Evolutionary conservation across 2,797 vertebrate genomes (phyloP).

Genomic region (Tapera naevia): DNA sequence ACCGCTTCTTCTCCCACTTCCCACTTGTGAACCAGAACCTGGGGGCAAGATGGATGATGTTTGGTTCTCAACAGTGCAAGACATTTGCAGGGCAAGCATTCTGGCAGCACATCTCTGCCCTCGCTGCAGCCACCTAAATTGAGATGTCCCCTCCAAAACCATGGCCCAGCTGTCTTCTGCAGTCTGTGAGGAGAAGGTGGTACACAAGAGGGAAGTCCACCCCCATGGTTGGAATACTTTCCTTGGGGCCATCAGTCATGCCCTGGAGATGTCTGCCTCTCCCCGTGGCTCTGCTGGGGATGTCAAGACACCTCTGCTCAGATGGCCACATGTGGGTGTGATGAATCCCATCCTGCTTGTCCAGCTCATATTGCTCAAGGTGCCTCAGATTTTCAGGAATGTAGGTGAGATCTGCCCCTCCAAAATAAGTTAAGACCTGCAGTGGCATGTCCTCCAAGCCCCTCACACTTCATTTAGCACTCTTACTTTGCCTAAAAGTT

Average conservation of each 20-base stretch:
- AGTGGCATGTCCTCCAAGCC: not conserved
- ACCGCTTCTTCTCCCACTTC: not conserved
- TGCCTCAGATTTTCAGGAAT: not conserved
- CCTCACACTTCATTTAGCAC: fast-evolving
- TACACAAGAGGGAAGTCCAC: fast-evolving
- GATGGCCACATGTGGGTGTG: not conserved
- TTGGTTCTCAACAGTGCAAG: fast-evolving
- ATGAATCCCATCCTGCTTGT: not conserved
- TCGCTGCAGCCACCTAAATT: not conserved
- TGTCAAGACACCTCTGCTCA: fast-evolving
- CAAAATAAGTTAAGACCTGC: not conserved
- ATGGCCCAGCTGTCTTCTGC: fast-evolving
- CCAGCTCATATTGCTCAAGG: fast-evolving
- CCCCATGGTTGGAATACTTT: not conserved
- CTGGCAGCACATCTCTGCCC: not conserved
- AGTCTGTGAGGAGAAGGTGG: not conserved
- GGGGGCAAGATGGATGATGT: fast-evolving
- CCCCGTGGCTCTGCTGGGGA: not conserved
- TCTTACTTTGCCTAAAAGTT: not conserved
- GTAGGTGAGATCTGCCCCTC: not conserved
- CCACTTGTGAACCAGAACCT: not conserved
- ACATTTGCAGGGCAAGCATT: not conserved
- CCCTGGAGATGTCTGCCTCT: not conserved
- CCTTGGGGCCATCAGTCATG: not conserved
- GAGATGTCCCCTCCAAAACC: not conserved